Evolutionary conservation across 2,113 vertebrate species (phyloP).

Genomic region (Melozone crissalis): DNA sequence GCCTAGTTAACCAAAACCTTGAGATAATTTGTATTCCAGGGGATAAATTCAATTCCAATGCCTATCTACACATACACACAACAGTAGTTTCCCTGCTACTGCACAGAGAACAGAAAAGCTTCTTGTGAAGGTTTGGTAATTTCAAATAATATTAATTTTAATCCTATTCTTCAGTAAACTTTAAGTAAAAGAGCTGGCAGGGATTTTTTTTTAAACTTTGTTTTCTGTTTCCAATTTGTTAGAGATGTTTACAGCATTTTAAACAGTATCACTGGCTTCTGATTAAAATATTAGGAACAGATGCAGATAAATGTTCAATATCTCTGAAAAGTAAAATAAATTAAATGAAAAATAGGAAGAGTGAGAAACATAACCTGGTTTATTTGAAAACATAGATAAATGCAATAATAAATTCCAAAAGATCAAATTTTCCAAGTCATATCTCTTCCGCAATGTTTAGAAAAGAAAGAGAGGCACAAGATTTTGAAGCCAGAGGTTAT

Average conservation of each 20-base stretch:
- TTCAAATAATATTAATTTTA: not conserved
- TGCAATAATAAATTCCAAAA: not conserved
- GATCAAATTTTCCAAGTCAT: not conserved
- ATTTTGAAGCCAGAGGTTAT: not conserved
- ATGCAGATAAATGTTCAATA: not conserved
- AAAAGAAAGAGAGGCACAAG: not conserved
- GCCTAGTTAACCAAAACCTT: not conserved
- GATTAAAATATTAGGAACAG: not conserved
- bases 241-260: not conserved
- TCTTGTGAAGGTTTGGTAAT: not conserved
- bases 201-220: not conserved
- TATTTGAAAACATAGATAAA: not conserved
- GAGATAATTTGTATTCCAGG: not conserved
- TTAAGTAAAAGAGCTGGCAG: not conserved
- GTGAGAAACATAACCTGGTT: not conserved
- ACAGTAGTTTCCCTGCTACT: not conserved
- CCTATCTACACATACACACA: not conserved
- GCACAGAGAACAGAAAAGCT: not conserved
- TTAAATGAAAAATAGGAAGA: not conserved
- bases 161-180: not conserved
- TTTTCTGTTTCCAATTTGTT: not conserved
- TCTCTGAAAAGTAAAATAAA: not conserved
- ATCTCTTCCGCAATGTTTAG: not conserved
- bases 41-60: not conserved
- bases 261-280: not conserved